Evolutionary conservation across 2,797 vertebrate genomes (phyloP), one percentile per base, ranked within the genome.

Genomic region (Trachurus trachurus): DNA sequence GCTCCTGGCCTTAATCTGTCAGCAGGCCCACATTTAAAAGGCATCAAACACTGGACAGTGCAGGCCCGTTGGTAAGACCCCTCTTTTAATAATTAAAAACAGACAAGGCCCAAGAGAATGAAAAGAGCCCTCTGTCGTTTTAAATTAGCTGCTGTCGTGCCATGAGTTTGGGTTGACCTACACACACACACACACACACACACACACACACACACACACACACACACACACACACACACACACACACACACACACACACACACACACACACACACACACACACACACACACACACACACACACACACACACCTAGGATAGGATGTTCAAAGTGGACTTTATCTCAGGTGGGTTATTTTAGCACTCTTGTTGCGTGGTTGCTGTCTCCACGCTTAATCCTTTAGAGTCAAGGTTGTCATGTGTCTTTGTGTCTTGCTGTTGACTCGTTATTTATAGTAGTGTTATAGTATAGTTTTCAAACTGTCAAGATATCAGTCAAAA

Each of bases 31-130:
- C 93, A 96, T 97, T 96, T 96, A 95, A 95, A 90, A 96, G 92
- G 92, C 95, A 95, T 97, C 96, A 96, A 94, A 95, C 94, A 87
- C 78, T 92, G 85, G 84, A 86, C 85, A 82, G 84, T 93, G 91
- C 86, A 83, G 91, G 89, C 91, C 94, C 87, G 84, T 68, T 92
- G 87, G 86, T 91, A 83, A 88, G 92, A 92, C 93, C 93, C 90
- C 91, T 95, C 93, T 96, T 96, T 96, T 96, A 96, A 97, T 97
- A 96, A 97, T 97, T 97, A 97, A 97, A 95, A 93, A 94, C 94
- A 93, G 93, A 91, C 90, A 88, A 92, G 92, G 90, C 93, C 84
- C 73, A 80, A 80, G 80, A 93, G 94, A 95, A 96, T 97, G 94
- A 96, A 96, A 97, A 96, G 90, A 74, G 59, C 73, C 90, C 88